Evolutionary conservation across 2,797 vertebrate genomes (phyloP), one percentile per base, ranked within the genome.

Genomic region (Acanthornis magna): DNA sequence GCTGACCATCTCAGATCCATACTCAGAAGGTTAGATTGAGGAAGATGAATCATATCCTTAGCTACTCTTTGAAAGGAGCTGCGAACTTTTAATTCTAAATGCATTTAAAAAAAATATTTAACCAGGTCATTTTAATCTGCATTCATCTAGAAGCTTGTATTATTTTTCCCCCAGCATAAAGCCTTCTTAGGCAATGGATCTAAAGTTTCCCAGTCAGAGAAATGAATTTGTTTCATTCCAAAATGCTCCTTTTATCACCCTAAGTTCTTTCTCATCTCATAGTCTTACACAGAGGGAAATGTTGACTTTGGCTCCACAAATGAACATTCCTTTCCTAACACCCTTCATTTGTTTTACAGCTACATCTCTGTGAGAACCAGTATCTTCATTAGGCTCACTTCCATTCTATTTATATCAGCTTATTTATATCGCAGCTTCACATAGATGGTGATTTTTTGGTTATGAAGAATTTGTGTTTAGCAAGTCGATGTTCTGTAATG

Each of bases 381-480:
- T 27, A 27, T 17, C 43, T 80, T 94, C 27, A 67, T 76, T 86
- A 82, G 20, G 22, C 25, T 76, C 21, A 70, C 23, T 91, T 91
- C 23, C 54, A 60, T 60, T 54, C 30, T 72, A 25, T 60, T 76
- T 71, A 23, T 47, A 75, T 27, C 34, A 67, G 23, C 36, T 92
- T 66, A n/a, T 45, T 72, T 29, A 70, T 32, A 72, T 57, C 79
- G 42, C 58, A 55, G 13, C 43, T 95, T 93, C 70, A 62, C 34
- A 34, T 8, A 76, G 16, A 66, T 45, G 91, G 51, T 79, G 42
- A 62, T 81, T 88, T 80, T 76, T 54, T 81, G 63, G 34, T 53
- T n/a, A 57, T 72, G 63, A 61, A 72, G 38, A 27, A 36, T 92
- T 88, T 92, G 32, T 84, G 23, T 27, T 95, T 89, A 86, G 27